Evolutionary conservation across 1,140 invertebrate genomes (phyloP).

Genomic region (Geopemphigus sp.): DNA sequence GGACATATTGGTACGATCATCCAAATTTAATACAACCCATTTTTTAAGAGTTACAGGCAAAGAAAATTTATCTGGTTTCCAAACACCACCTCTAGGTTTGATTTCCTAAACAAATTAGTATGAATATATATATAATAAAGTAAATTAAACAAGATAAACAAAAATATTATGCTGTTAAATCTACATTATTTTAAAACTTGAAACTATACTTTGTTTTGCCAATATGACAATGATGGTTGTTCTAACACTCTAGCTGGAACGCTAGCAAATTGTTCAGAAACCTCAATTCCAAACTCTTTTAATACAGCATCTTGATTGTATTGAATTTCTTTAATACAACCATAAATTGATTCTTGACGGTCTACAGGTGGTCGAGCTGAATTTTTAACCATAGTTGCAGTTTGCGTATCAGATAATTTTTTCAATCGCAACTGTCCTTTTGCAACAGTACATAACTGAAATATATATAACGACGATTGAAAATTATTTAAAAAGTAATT

Average conservation of each 20-base stretch:
- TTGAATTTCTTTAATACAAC: conserved; percentile 56
- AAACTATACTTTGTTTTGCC: conserved; percentile 11
- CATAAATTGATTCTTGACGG: conserved; percentile 65
- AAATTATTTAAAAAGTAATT: not conserved
- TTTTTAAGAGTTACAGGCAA: conserved; percentile 47
- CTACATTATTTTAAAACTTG: not conserved
- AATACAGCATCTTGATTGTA: conserved; percentile 59
- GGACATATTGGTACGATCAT: not conserved
- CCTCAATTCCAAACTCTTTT: conserved; percentile 62
- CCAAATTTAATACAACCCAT: conserved; percentile 59
- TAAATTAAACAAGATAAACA: not conserved
- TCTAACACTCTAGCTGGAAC: conserved; percentile 61
- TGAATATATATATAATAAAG: not conserved
- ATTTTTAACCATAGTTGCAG: conserved; percentile 63
- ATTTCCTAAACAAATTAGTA: conserved; percentile 1
- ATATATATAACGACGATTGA: not conserved
- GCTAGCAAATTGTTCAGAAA: conserved; percentile 60
- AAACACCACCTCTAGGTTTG: conserved; percentile 55
- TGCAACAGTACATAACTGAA: conserved; percentile 42
- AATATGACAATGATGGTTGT: conserved; percentile 61
- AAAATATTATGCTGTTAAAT: not conserved
- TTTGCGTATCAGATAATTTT: conserved; percentile 62
- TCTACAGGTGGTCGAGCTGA: conserved; percentile 64
- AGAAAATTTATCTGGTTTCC: conserved; percentile 57
- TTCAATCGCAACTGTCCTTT: conserved; percentile 62